A percentile compares a stretch with the other conserved stretches of the same genome.
These are phyloP conservation scores for Andrena cerasifolii DNA, from an alignment of 1,140 invertebrate species.

Conservation along the genomic window DNA sequence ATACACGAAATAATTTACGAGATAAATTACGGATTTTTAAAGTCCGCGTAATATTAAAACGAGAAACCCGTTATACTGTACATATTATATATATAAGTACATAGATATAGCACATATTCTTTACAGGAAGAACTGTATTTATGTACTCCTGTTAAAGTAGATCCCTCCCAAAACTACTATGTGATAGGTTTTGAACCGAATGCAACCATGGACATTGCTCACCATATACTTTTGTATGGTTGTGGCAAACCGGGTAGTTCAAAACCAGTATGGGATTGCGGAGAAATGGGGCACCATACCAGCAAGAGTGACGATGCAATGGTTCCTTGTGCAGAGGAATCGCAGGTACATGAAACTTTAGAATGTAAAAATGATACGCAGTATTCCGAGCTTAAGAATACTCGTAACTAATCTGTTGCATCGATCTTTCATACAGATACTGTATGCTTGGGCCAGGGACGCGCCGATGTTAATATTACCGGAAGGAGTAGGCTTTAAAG, in stretches of 20 bases:
- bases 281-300: constrained; percentile 90
- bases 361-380: background rate
- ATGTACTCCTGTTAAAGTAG: constrained; percentile 91
- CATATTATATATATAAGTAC: background rate
- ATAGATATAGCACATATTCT: constrained; percentile 11
- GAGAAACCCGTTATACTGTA: background rate
- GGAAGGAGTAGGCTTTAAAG: constrained; percentile 91
- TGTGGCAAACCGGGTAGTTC: constrained; percentile 92
- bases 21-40: background rate
- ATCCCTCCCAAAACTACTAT: constrained; percentile 87
- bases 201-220: constrained; percentile 93
- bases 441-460: constrained; percentile 99
- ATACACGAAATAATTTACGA: constrained; percentile 53
- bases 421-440: constrained; percentile 84
- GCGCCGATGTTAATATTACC: constrained; percentile 94
- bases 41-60: background rate
- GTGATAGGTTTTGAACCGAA: constrained; percentile 97
- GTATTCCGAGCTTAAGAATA: background rate
- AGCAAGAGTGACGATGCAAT: constrained; percentile 80
- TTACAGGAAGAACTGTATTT: constrained; percentile 92
- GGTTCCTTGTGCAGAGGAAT: constrained; percentile 87
- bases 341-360: constrained; percentile 83
- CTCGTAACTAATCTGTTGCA: constrained; percentile 12
- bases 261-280: constrained; percentile 94
- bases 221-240: constrained; percentile 98